Percentiles rank a stretch among this genome's conserved stretches.
These are phyloP conservation scores for Lathronympha strigana DNA, from an alignment of 2,888 invertebrate species.

Conservation along the genomic window DNA sequence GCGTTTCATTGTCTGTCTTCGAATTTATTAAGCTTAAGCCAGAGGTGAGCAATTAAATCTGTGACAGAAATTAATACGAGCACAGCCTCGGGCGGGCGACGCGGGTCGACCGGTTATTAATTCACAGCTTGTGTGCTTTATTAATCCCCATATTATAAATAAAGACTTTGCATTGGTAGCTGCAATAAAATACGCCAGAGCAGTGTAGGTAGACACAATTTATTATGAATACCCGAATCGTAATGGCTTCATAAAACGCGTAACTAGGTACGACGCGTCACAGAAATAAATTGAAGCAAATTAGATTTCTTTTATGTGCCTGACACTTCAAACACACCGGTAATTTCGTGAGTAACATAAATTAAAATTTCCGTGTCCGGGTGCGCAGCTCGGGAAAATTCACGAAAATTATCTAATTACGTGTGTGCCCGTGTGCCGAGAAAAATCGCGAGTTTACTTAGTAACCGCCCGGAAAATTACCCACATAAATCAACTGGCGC, in stretches of 20 bases:
- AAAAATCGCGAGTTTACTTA: slow-evolving; percentile 82
- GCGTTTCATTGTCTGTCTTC: slow-evolving; percentile 77
- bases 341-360: slow-evolving; percentile 36
- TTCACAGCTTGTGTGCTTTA: slow-evolving; percentile 68
- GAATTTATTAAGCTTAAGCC: slow-evolving; percentile 82
- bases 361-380: slow-evolving; percentile 50
- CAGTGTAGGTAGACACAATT: slow-evolving; percentile 39
- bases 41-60: slow-evolving; percentile 82
- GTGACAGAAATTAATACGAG: slow-evolving; percentile 81
- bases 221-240: slow-evolving; percentile 38
- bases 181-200: slow-evolving; percentile 33
- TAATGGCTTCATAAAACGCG: slow-evolving; percentile 32
- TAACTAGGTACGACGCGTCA: slow-evolving; percentile 25
- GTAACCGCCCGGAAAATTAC: slow-evolving; percentile 82
- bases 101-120: slow-evolving; percentile 64
- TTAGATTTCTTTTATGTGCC: slow-evolving; percentile 40
- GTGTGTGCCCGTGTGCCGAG: slow-evolving; percentile 79
- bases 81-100: slow-evolving; percentile 55
- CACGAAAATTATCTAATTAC: slow-evolving; percentile 81
- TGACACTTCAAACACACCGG: slow-evolving; percentile 41
- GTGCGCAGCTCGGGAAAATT: slow-evolving; percentile 59
- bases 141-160: slow-evolving; percentile 67
- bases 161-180: slow-evolving; percentile 50
- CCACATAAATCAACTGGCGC: slow-evolving; percentile 76
- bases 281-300: slow-evolving; percentile 40